Evolutionary conservation across 2,888 invertebrate genomes (phyloP), one percentile per base, ranked within the genome.

Genomic region (Dryomyza anilis): DNA sequence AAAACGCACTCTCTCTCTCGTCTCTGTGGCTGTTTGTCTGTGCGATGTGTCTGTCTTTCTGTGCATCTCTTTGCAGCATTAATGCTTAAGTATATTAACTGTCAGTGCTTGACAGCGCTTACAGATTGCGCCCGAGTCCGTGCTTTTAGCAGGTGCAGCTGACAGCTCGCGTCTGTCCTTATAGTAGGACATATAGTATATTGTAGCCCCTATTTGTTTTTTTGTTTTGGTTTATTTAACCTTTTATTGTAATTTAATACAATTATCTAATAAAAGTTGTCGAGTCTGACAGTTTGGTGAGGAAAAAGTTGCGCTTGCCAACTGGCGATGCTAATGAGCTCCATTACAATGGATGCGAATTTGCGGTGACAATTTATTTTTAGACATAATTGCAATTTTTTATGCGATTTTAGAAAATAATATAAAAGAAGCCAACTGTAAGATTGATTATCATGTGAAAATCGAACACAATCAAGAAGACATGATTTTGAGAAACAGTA

Each of bases 11-110:
- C 45, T 29, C 8, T 46, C 19, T 43, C 16, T 12, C 27, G 19
- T 19, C 10, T 14, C 43, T 52, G 53, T 21, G 21, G 21, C 46
- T 46, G 16, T 33, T 50, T 30, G 21, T 53, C 53, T 39, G 59
- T 59, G 21, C n/a, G 29, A 14, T 21, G 12, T 19, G n/a, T 43
- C 52, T 21, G 29, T 43, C 61, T 8, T 19, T 39, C 61, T 33
- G 19, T 33, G 48, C 30, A 29, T 43, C 53, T 21, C 33, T 19
- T 29, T 52, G 53, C 61, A 53, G 29, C 52, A 65, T 70, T 73
- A 72, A 72, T 72, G 74, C 73, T 76, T 68, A 77, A 72, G 71
- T 71, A 67, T 71, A 71, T 70, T 72, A 72, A 70, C 71, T 74
- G 74, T 74, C 74, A 72, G 71, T 71, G 64, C 65, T 71, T 73